Evolutionary conservation across 1,140 invertebrate species (phyloP), one percentile per base, ranked within the genome.

Genomic region (Dinoponera quadriceps): DNA sequence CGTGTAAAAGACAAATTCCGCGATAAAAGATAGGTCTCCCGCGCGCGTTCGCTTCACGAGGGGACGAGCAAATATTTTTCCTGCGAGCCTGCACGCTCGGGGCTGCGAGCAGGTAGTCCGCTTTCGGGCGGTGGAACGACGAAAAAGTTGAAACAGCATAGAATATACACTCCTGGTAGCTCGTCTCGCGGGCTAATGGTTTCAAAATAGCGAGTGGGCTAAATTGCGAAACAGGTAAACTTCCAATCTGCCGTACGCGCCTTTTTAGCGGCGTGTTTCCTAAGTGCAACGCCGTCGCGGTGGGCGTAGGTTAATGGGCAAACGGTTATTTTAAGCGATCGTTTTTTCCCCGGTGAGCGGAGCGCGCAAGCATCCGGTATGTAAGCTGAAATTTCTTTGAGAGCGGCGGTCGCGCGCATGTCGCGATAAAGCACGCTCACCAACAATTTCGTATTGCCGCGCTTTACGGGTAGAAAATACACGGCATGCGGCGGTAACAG

Each of bases 271-370:
- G 7, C 38, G 9, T 9, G 7, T 25, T 73, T 75, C 54, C 22
- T n/a, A 29, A 75, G 27, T 33, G 7, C 13, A 9, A 29, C 13
- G 25, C 72, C 27, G 13, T 48, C 33, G 38, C 22, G 18, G 20
- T 20, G 18, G 20, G 29, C 16, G 38, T 62, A 18, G 4, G 7
- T 16, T 48, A 16, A 48, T 62, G 22, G 9, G 2, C 20, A 16
- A 25, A 74, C 38, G 29, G 66, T 69, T 74, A 62, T 75, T 75
- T 62, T 38, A 62, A 54, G 27, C 57, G 18, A 62, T 62, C 25
- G 22, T 18, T 18, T 14, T 75, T 62, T 75, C 22, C 44, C 44
- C 3, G 16, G 13, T n/a, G 49, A 29, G n/a, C 7, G 9, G 49
- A 7, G 44, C 27, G 49, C 14, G 44, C 27, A 11, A 44, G 16